These are phyloP conservation scores for Boloria euphrosyne DNA, from an alignment of 2,888 invertebrate species.

Conservation along the genomic window DNA sequence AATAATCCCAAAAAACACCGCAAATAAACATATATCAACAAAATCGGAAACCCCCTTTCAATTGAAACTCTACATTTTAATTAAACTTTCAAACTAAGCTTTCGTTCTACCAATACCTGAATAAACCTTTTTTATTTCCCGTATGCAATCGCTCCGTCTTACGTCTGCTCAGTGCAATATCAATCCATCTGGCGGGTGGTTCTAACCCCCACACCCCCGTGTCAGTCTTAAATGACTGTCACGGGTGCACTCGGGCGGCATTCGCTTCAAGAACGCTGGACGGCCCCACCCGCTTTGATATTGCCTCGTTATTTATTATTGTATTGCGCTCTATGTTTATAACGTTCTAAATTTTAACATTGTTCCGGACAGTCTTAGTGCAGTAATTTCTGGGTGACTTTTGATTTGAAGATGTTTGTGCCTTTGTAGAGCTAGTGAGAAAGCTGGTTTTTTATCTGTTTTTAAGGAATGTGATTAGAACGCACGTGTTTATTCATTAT, in stretches of 20 bases:
- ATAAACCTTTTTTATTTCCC: constrained; percentile 59
- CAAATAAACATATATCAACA: not conserved
- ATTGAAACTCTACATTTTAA: constrained; percentile 8
- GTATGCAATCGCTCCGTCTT: constrained; percentile 79
- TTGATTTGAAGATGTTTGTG: not conserved
- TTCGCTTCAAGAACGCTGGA: constrained; percentile 70
- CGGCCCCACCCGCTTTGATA: constrained; percentile 66
- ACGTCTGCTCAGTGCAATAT: constrained; percentile 78
- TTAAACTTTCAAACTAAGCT: constrained; percentile 4
- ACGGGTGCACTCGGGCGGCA: constrained; percentile 72
- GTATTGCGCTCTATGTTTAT: constrained; percentile 54
- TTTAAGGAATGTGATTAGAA: no score
- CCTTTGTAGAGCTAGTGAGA: no score
- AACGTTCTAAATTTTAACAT: constrained; percentile 42
- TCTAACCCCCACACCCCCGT: constrained; percentile 58
- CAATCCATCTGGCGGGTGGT: constrained; percentile 77
- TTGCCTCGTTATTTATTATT: constrained; percentile 75
- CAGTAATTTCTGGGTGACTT: constrained; percentile 4
- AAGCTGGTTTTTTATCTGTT: no score
- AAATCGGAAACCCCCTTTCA: not conserved
- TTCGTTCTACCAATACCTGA: constrained; percentile 36
- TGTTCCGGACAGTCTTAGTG: constrained; percentile 20
- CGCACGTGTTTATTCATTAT: no score
- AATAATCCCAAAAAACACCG: no score
- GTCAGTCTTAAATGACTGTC: constrained; percentile 82